These are phyloP conservation scores for Heliconius nattereri DNA, from an alignment of 1,140 invertebrate genomes.

Conservation along the genomic window DNA sequence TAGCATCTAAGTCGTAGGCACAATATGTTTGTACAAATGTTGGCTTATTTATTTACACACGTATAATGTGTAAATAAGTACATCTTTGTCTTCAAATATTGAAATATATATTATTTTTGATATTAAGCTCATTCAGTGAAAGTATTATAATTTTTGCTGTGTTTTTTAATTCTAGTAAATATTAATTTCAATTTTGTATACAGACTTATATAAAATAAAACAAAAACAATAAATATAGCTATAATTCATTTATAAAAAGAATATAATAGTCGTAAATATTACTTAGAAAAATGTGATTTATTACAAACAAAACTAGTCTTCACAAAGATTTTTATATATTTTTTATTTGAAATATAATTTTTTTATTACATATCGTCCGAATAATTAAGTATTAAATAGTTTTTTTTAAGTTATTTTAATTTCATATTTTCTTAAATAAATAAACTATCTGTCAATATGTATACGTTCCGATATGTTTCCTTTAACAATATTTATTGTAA, in stretches of 20 bases:
- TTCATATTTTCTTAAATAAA: not conserved
- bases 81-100: not conserved
- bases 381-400: not conserved
- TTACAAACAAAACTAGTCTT: not conserved
- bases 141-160: too few relatives aligned
- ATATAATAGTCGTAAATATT: not conserved
- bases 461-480: not conserved
- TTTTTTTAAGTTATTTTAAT: not conserved
- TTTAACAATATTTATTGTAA: not conserved
- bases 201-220: not conserved
- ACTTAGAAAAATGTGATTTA: not conserved
- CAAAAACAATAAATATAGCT: not conserved
- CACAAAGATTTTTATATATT: not conserved
- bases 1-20: constrained; percentile 17
- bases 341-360: not conserved
- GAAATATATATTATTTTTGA: not conserved
- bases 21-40: constrained; percentile 33
- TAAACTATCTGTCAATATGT: not conserved
- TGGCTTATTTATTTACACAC: not conserved
- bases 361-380: not conserved
- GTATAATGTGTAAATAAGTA: not conserved
- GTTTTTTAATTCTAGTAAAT: not conserved
- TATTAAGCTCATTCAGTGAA: not conserved
- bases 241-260: not conserved
- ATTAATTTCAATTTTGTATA: not conserved